These are phyloP conservation scores for Neodon shergylaensis DNA, from an alignment of 2,113 vertebrate species.

Conservation along the genomic window DNA sequence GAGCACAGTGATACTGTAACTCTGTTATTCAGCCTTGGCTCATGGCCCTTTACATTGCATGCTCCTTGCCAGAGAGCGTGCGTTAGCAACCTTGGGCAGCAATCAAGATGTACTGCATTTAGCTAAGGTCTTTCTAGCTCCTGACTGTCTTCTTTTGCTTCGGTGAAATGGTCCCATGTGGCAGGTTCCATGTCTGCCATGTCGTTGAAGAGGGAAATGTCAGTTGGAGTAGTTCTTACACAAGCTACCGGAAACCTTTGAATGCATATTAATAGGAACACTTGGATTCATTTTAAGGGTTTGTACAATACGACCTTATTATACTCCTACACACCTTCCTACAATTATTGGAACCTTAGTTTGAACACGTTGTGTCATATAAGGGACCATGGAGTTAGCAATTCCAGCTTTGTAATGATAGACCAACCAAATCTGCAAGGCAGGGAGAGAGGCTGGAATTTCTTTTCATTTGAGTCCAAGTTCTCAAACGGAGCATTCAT, in stretches of 20 bases:
- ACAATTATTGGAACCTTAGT: constrained; percentile 40
- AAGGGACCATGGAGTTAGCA: constrained; percentile 23
- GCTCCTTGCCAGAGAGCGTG: background rate
- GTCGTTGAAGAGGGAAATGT: too few relatives aligned
- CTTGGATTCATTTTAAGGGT: constrained; percentile 25
- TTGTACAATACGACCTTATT: constrained; percentile 61
- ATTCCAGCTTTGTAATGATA: constrained; percentile 27
- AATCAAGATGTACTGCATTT: constrained; percentile 21
- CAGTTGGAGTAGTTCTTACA: background rate
- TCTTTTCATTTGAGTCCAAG: constrained; percentile 63
- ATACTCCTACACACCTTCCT: constrained; percentile 20
- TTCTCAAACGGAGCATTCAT: constrained; percentile 52
- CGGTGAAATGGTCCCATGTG: background rate
- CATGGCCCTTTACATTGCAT: background rate
- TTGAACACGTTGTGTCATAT: constrained; percentile 39
- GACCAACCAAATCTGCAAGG: constrained; percentile 12
- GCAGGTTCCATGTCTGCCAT: too few relatives aligned
- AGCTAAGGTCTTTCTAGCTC: background rate
- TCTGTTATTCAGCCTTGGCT: background rate
- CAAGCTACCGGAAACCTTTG: background rate
- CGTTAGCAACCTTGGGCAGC: background rate
- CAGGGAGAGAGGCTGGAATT: background rate
- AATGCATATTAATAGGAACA: background rate
- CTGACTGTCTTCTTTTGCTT: background rate
- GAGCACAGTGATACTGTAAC: background rate